These are phyloP conservation scores for Danio choprae DNA, from an alignment of 2,797 vertebrate genomes.

Conservation along the genomic window DNA sequence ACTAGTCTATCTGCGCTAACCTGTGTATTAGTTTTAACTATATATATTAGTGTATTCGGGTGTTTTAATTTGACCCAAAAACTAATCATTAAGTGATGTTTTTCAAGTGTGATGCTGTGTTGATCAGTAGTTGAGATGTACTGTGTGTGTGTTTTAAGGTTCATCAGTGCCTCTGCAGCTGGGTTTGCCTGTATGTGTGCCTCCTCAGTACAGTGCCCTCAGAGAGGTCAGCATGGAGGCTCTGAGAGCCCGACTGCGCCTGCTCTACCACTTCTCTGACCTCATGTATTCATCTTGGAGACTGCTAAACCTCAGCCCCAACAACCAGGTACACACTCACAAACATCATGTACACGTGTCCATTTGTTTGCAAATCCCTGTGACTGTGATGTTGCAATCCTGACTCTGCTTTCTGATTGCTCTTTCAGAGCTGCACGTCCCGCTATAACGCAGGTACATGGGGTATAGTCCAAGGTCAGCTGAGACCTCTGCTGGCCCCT, in stretches of 20 bases:
- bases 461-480: conserved; percentile 81
- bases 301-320: conserved; percentile 81
- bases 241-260: conserved; percentile 79
- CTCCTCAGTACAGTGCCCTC: conserved; percentile 82
- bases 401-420: background rate
- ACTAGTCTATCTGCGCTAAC: too few relatives aligned
- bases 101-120: too few relatives aligned
- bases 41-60: too few relatives aligned
- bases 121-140: too few relatives aligned
- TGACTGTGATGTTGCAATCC: background rate
- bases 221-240: conserved; percentile 78
- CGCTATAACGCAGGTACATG: conserved; percentile 81
- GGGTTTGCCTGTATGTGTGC: conserved; percentile 79
- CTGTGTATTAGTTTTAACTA: too few relatives aligned
- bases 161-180: conserved; percentile 73
- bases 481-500: conserved; percentile 82
- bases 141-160: conserved; percentile 53
- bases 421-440: conserved; percentile 77
- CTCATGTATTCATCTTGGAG: conserved; percentile 87
- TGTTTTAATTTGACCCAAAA: too few relatives aligned
- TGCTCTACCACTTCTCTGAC: conserved; percentile 85
- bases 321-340: conserved; percentile 71
- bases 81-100: too few relatives aligned
- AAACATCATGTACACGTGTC: background rate
- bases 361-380: background rate